These are phyloP conservation scores for Notolabrus celidotus DNA, from an alignment of 2,797 vertebrate genomes.

Conservation along the genomic window DNA sequence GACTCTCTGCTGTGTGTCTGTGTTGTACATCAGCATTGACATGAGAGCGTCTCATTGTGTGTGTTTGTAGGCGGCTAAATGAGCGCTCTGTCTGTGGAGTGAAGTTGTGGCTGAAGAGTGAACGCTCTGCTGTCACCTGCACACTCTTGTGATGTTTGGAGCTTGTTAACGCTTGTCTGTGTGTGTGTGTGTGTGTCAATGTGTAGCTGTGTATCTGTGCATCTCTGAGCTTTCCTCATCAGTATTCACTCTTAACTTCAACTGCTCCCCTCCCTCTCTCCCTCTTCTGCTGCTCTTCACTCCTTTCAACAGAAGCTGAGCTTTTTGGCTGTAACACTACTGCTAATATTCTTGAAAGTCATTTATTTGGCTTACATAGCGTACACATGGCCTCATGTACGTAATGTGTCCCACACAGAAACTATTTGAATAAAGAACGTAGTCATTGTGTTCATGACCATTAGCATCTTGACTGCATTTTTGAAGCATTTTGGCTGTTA, in stretches of 20 bases:
- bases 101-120: conserved; percentile 43
- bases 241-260: conserved; percentile 70
- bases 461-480: not conserved
- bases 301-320: conserved; percentile 58
- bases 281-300: conserved; percentile 45
- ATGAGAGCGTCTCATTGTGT: conserved; percentile 34
- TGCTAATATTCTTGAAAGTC: conserved; percentile 61
- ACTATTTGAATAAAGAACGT: not conserved
- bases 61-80: conserved; percentile 54
- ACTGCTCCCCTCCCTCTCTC: conserved; percentile 26
- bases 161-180: conserved; percentile 52
- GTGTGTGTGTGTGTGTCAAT: conserved; percentile 23
- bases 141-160: conserved; percentile 54
- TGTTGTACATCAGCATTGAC: conserved; percentile 23
- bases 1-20: conserved; percentile 11
- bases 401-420: not conserved
- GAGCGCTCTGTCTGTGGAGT: conserved; percentile 55
- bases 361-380: conserved; percentile 56
- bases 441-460: not conserved
- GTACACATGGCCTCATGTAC: conserved; percentile 18
- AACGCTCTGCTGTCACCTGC: conserved; percentile 74
- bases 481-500: not conserved
- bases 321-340: conserved; percentile 54
- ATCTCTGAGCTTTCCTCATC: conserved; percentile 72
- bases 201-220: conserved; percentile 20